Conservation (phyloP, 2,797 vertebrate genomes). For the Gobio occitaniae region DNA sequence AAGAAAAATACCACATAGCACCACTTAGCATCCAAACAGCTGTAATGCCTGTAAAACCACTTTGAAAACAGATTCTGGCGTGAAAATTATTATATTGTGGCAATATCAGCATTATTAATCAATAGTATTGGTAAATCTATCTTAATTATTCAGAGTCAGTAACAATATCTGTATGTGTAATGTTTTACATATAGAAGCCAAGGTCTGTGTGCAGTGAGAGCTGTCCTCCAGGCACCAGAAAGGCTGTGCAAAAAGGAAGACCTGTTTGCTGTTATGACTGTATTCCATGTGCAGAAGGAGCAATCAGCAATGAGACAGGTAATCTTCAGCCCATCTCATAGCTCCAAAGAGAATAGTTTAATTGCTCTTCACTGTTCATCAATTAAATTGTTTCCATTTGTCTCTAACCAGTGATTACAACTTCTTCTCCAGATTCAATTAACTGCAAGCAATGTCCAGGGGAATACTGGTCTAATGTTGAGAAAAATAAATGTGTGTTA, state of each 20-base stretch:
- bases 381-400: background rate
- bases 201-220: slow-evolving; percentile 77
- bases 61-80: background rate
- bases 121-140: background rate
- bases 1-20: background rate
- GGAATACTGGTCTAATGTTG: slow-evolving; percentile 77
- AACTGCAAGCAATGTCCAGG: slow-evolving; percentile 75
- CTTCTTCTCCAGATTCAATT: slow-evolving; percentile 77
- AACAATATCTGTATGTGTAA: background rate
- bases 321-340: slow-evolving; percentile 32
- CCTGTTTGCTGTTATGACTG: slow-evolving; percentile 78
- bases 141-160: background rate
- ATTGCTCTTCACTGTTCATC: slow-evolving; percentile 36
- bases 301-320: slow-evolving; percentile 79
- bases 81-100: background rate
- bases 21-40: background rate
- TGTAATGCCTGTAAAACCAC: background rate
- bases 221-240: slow-evolving; percentile 74
- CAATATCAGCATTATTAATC: background rate
- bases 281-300: slow-evolving; percentile 74
- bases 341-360: slow-evolving; percentile 39
- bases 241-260: slow-evolving; percentile 74
- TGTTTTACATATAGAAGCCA: slow-evolving; percentile 64
- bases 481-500: slow-evolving; percentile 72
- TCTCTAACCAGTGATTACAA: slow-evolving; percentile 36